Evolutionary conservation across 2,113 vertebrate species (phyloP), one percentile per base, ranked within the genome.

Genomic region (Antechinus stuartii): DNA sequence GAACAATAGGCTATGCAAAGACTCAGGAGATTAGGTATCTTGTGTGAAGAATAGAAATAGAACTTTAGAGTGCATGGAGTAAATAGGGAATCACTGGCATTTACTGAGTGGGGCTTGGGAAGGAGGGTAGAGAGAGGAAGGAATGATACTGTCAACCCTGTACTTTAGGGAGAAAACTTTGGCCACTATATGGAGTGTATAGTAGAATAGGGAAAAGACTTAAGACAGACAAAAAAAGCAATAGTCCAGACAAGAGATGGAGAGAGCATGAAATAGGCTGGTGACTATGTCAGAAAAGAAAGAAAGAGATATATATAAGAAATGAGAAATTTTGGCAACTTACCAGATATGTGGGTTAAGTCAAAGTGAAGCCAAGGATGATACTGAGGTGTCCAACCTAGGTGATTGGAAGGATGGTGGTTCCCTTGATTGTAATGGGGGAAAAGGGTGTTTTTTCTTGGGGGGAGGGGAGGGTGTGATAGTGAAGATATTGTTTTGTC

Each of bases 91-190:
- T 35, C 61, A 3, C 61, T 35, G 12, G 35, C n/a, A 19, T 61
- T 61, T 61, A 61, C 57, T 61, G 8, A 61, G 30, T 76, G 61
- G 3, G 30, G 61, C 3, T 49, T 49, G 49, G 49, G 49, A 49
- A 49, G 94, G 46, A 50, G 92, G 89, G 9, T 19, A 54, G 46
- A 5, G 57, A 97, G 93, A 46, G 76, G 5, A 94, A 25, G 12
- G 92, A 95, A 68, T 93, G 56, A 57, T 42, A 76, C 30, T 35
- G 68, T 12, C n/a, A 95, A 92, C 96, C 95, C 76, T 96, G 89
- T 42, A 27, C 42, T 49, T 95, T 76, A 91, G 24, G 49, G 61
- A 76, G 30, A 76, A n/a, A 76, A 76, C 35, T 76, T 76, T 76
- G 61, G 61, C 35, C 6, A 5, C 35, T 76, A 5, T 76, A 1